Evolutionary conservation across 1,140 invertebrate genomes (phyloP).

Genomic region (Druon quercuslanigerum): DNA sequence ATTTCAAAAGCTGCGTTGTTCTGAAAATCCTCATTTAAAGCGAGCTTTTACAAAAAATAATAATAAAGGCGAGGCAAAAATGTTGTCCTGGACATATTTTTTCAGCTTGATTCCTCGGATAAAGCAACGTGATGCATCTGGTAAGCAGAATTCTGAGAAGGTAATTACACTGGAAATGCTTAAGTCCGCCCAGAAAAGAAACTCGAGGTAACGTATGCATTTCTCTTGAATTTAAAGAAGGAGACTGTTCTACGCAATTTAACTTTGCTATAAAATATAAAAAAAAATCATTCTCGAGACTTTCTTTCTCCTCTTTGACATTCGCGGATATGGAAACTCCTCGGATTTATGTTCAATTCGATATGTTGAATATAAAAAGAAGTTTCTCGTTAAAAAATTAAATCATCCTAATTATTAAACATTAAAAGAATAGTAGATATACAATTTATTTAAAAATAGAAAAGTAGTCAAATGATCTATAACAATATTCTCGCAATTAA

Average conservation of each 20-base stretch:
- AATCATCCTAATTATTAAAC: too few relatives aligned
- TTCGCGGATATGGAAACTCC: not conserved
- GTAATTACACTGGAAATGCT: not conserved
- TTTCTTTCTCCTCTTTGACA: not conserved
- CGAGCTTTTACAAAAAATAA: constrained; percentile 4
- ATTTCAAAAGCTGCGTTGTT: constrained; percentile 39
- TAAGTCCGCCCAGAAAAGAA: not conserved
- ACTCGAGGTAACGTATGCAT: constrained; percentile 1
- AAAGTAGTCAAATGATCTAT: too few relatives aligned
- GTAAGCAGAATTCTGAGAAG: not conserved
- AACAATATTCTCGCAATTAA: too few relatives aligned
- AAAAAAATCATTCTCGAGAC: not conserved
- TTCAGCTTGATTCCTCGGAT: not conserved
- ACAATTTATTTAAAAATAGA: too few relatives aligned
- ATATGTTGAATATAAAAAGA: not conserved
- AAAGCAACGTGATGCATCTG: not conserved
- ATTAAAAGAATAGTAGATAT: too few relatives aligned
- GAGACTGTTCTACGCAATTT: not conserved
- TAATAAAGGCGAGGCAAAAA: constrained; percentile 37
- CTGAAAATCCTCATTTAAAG: constrained; percentile 44
- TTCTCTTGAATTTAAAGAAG: not conserved
- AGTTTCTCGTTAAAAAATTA: too few relatives aligned
- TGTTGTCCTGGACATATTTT: constrained; percentile 45
- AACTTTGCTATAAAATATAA: not conserved
- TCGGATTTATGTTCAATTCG: not conserved